Evolutionary conservation across 2,888 invertebrate species (phyloP).

Genomic region (Nycteola revayana): DNA sequence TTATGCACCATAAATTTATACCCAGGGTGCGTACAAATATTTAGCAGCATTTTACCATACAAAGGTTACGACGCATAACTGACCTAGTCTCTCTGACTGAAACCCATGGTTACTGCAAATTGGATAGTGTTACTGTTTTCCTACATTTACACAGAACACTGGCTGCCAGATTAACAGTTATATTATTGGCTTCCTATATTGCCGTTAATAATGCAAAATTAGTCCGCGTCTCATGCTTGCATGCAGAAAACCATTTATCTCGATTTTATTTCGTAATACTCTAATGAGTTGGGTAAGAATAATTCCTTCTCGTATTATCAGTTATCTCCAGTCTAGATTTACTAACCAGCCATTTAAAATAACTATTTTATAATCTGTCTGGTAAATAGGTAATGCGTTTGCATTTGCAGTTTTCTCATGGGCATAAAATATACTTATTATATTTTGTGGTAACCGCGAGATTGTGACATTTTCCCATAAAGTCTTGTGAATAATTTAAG

Average conservation of each 20-base stretch:
- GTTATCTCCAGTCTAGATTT: not conserved
- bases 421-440: too few relatives aligned
- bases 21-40: too few relatives aligned
- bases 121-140: constrained; percentile 18
- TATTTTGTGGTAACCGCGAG: too few relatives aligned
- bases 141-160: constrained; percentile 14
- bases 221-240: constrained; percentile 12
- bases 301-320: not conserved
- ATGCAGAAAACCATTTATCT: constrained; percentile 13
- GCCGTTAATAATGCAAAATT: constrained; percentile 26
- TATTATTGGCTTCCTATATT: constrained; percentile 27
- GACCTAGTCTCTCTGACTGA: too few relatives aligned
- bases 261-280: constrained; percentile 2
- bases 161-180: constrained; percentile 20
- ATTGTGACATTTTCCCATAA: too few relatives aligned
- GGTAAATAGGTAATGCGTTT: too few relatives aligned
- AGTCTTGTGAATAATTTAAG: constrained; percentile 17
- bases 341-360: too few relatives aligned
- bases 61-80: too few relatives aligned
- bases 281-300: not conserved
- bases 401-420: too few relatives aligned
- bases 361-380: too few relatives aligned
- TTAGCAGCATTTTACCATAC: too few relatives aligned
- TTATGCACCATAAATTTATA: too few relatives aligned
- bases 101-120: not conserved